Evolutionary conservation across 1,140 invertebrate genomes (phyloP).

Genomic region (Habropoda laboriosa): DNA sequence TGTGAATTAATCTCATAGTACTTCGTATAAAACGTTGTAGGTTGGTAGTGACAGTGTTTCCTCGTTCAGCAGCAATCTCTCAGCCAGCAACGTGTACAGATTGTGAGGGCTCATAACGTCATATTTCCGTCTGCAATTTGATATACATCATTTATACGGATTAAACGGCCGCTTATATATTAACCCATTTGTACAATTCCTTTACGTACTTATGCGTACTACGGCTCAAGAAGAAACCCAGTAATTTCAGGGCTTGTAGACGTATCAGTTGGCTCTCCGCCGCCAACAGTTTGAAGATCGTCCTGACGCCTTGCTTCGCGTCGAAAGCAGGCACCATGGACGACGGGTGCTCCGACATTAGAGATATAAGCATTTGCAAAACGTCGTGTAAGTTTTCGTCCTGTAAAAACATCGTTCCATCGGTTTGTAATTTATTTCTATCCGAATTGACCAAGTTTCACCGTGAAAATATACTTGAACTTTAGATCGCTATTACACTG

Average conservation of each 20-base stretch:
- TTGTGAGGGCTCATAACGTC: conserved; percentile 99
- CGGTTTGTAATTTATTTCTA: conserved; percentile 5
- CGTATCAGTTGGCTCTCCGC: conserved; percentile 97
- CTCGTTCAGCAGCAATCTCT: conserved; percentile 94
- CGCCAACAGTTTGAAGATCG: conserved; percentile 97
- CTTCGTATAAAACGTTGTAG: conserved; percentile 99
- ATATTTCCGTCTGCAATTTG: conserved; percentile 91
- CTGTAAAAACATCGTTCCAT: conserved; percentile 80
- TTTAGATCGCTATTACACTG: no score
- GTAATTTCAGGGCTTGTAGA: conserved; percentile 96
- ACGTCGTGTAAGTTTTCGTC: conserved; percentile 99
- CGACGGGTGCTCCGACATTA: conserved; percentile 99
- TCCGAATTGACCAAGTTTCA: no score
- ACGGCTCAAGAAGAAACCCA: conserved; percentile 96
- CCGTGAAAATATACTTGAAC: no score
- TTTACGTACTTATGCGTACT: conserved; percentile 95
- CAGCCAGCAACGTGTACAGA: conserved; percentile 97
- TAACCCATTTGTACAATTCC: not conserved
- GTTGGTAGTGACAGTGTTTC: conserved; percentile 94
- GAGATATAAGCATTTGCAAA: conserved; percentile 96
- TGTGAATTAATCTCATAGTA: conserved; percentile 65
- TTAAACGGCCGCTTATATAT: not conserved
- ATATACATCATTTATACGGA: not conserved
- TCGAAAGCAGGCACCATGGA: conserved; percentile 99
- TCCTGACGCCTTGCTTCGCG: conserved; percentile 96